Evolutionary conservation across 64 coral and sea anemone genomes (phyloP).

Genomic region (Stylophora pistillata): DNA sequence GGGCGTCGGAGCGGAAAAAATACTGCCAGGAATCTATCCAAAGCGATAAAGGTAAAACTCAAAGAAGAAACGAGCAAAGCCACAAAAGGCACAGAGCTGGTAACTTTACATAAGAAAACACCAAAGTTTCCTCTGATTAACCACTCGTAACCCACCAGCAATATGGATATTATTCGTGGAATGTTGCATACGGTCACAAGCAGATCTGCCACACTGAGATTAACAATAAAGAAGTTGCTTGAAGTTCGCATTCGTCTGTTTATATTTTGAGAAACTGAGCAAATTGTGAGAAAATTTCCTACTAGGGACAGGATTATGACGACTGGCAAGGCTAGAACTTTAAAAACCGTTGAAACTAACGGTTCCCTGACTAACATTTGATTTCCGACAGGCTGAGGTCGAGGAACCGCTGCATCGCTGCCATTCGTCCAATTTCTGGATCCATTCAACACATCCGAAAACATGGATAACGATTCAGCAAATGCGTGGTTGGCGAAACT

Average conservation of each 20-base stretch:
- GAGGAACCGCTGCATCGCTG: background rate
- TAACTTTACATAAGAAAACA: slow-evolving; percentile 34
- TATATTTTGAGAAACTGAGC: slow-evolving; percentile 39
- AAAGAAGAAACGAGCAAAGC: background rate
- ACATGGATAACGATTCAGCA: background rate
- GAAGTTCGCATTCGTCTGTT: slow-evolving; percentile 40
- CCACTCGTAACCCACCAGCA: slow-evolving; percentile 42
- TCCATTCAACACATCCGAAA: background rate
- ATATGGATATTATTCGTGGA: slow-evolving; percentile 44
- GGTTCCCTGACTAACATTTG: background rate
- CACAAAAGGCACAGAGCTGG: background rate
- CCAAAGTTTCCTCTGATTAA: slow-evolving; percentile 7
- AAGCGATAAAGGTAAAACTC: slow-evolving; percentile 14
- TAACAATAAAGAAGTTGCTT: slow-evolving; percentile 64
- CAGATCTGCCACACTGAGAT: slow-evolving; percentile 59
- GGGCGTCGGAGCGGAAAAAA: slow-evolving; percentile 16
- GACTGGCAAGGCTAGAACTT: background rate
- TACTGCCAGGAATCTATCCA: slow-evolving; percentile 39
- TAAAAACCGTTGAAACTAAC: background rate
- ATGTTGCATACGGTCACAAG: slow-evolving; percentile 61
- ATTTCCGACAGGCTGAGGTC: background rate
- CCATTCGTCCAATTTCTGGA: background rate
- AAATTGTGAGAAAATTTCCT: slow-evolving; percentile 54
- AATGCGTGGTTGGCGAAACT: background rate
- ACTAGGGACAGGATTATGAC: background rate